phyloP scores from a whole-genome alignment of 2,888 invertebrate genomes.

The Palloptera scutellata region DNA sequence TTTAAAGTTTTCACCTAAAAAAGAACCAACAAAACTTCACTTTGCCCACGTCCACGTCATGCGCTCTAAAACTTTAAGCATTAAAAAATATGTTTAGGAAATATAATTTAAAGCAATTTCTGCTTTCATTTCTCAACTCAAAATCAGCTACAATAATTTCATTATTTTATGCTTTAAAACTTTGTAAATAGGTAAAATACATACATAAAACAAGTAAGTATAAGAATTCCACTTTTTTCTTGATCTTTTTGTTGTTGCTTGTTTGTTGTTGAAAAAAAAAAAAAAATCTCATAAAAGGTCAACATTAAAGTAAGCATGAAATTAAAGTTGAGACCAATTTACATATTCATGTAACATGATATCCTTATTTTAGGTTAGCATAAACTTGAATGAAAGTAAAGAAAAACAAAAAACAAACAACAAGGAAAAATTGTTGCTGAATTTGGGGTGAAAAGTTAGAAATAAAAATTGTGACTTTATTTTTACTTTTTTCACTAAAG shows the following conservation, averaged over 20 bases:
- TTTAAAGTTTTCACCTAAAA: no score
- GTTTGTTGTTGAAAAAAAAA: not conserved
- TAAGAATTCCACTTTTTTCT: not conserved
- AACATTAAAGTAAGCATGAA: conserved; percentile 38
- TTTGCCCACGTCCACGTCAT: no score
- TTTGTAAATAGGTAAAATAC: no score
- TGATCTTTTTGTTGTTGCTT: not conserved
- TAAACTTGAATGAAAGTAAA: not conserved
- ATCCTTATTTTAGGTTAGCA: conserved; percentile 11
- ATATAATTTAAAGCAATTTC: no score
- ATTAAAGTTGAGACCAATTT: conserved; percentile 35
- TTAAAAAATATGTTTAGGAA: no score
- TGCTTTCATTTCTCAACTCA: no score
- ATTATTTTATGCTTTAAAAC: no score
- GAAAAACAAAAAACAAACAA: not conserved
- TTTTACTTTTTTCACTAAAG: not conserved
- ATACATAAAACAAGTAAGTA: not conserved
- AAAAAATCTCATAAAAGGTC: conserved; percentile 29
- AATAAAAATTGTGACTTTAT: conserved; percentile 18
- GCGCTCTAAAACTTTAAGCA: no score
- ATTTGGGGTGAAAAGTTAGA: conserved; percentile 23
- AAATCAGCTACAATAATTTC: no score
- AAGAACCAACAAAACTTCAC: no score
- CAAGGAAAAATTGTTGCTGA: conserved; percentile 1
- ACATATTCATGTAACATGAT: conserved; percentile 33